Evolutionary conservation across 2,888 invertebrate genomes (phyloP).

Genomic region (Phrixothrix hirtus): DNA sequence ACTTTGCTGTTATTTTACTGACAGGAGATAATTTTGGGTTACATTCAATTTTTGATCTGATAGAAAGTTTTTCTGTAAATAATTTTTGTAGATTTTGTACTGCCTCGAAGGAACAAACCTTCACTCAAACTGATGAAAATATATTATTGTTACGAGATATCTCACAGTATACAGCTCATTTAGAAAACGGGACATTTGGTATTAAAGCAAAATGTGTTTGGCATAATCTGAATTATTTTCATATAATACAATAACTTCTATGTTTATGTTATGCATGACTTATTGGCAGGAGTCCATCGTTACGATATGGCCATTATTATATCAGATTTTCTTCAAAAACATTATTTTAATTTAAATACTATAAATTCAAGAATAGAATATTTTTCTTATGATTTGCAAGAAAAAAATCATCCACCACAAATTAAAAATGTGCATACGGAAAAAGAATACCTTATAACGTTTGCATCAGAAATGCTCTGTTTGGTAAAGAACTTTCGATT

Average conservation of each 20-base stretch:
- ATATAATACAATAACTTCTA: background rate
- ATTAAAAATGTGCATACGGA: slow-evolving; percentile 32
- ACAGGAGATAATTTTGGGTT: slow-evolving; percentile 35
- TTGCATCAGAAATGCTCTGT: slow-evolving; percentile 38
- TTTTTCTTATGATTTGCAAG: slow-evolving; percentile 30
- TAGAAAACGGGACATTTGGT: slow-evolving; percentile 14
- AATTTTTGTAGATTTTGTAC: slow-evolving; percentile 15
- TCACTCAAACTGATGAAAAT: background rate
- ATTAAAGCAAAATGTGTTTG: slow-evolving; percentile 36
- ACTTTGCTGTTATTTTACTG: slow-evolving; percentile 26
- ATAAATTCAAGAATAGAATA: slow-evolving; percentile 32
- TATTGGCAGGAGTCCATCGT: slow-evolving; percentile 34
- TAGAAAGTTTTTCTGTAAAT: slow-evolving; percentile 30
- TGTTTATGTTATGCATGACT: slow-evolving; percentile 41
- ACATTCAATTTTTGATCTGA: slow-evolving; percentile 31
- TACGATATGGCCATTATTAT: slow-evolving; percentile 39
- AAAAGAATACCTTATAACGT: slow-evolving; percentile 12
- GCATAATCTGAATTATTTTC: slow-evolving; percentile 6
- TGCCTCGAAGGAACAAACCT: background rate
- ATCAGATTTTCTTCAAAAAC: slow-evolving; percentile 18
- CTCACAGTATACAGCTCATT: background rate
- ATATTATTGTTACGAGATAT: background rate
- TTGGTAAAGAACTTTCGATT: too few relatives aligned
- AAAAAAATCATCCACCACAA: slow-evolving; percentile 23
- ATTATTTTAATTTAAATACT: slow-evolving; percentile 23